phyloP scores from a whole-genome alignment of 2,797 vertebrate species.

The Pristis pectinata region DNA sequence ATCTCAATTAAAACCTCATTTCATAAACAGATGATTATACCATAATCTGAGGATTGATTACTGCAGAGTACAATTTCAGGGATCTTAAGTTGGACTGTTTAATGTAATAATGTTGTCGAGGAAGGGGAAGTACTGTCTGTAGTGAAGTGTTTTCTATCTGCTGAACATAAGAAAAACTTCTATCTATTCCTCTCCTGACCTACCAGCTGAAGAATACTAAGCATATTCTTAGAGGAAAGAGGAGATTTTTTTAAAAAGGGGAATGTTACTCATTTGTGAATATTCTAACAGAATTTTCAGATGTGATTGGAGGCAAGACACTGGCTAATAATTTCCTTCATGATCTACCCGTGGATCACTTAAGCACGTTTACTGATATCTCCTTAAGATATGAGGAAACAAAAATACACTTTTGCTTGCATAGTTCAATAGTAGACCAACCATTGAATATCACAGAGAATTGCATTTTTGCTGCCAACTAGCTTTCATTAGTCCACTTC shows the following conservation, averaged over 20 bases:
- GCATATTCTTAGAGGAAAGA: background rate
- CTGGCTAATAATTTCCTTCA: background rate
- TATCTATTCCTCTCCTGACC: background rate
- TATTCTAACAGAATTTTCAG: background rate
- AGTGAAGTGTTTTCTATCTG: background rate
- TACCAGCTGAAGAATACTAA: background rate
- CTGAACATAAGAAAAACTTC: background rate
- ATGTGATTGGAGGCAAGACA: background rate
- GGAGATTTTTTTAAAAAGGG: background rate
- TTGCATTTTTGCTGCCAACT: too few relatives aligned
- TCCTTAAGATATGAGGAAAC: background rate
- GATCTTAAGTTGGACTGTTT: background rate
- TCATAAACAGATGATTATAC: background rate
- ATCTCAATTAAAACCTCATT: background rate
- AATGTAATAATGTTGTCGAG: too few relatives aligned
- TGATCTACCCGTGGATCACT: background rate
- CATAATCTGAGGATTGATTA: background rate
- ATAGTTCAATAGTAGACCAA: background rate
- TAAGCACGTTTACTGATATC: background rate
- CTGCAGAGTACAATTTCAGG: background rate
- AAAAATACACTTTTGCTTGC: background rate
- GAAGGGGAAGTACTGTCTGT: background rate
- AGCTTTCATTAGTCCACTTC: background rate
- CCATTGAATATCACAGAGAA: background rate
- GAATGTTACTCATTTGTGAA: background rate